Evolutionary conservation across 2,113 vertebrate genomes (phyloP), one percentile per base, ranked within the genome.

Genomic region (Morphnarchus princeps): DNA sequence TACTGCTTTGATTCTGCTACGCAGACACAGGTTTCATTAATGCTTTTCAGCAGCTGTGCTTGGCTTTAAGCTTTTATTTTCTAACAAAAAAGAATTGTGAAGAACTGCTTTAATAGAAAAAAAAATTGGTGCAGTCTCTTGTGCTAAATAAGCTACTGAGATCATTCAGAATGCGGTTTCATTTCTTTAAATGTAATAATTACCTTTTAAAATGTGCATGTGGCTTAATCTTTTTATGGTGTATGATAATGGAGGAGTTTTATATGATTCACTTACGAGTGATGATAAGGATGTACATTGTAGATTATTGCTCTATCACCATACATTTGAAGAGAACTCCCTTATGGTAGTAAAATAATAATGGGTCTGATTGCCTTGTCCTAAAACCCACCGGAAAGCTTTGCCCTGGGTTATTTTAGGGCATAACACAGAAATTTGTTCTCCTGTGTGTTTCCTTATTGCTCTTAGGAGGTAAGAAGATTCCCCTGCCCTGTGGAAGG

Each of bases 1-100:
- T 85, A 67, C 74, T 80, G 87, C 94, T 95, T 88, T 66, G 52
- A 81, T 82, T 88, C 83, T 95, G 42, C 66, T 70, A 31, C 5
- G 8, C 86, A 93, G 89, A 50, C 49, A 45, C 67, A 82, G 47
- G 52, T 93, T 90, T 95, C 87, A 93, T 92, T 93, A 93, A 92
- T 76, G 43, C 25, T 94, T 95, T 96, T 95, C 87, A 95, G 63
- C 74, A 95, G 77, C 94, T 63, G 69, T 92, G 28, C 90, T 95
- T 91, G 59, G 57, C 71, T 79, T 94, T 71, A 71, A 87, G 84
- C 82, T 92, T 96, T 95, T 94, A 86, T 96, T 97, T 98, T 86
- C 80, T 66, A 85, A 73, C 71, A 82, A 80, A 88, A 82, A 95
- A 62, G 45, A 91, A 87, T 82, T 77, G 45, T 84, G 79, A 78